Base-by-base conservation (phyloP, 2,888 invertebrate genomes). In the Autographa gamma region DNA sequence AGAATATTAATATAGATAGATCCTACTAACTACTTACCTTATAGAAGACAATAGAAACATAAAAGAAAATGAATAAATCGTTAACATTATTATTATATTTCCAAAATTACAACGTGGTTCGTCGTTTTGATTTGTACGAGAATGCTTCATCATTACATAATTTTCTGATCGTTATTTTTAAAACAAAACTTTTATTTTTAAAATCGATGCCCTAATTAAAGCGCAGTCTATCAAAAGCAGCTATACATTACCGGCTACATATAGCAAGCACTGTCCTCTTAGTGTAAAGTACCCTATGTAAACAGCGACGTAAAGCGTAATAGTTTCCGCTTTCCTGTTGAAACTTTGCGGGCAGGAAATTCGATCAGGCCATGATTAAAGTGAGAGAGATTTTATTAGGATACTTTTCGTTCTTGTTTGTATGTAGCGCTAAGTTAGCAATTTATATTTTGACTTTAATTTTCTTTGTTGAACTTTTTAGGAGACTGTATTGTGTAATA, bases 311-410 rank as follows among this genome's bases (percentile, higher is more conserved):
- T 84, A 83, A 82, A 82, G 83, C 81, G 80, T 86, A 88, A 88
- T 87, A 89, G 88, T 88, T 83, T 80, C 80, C 82, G 71, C 78
- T 81, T 67, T 72, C 78, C 80, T 71, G 80, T 84, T 77, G 80
- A 87, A 89, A 89, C 84, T 89, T 90, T 86, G 86, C 82, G 80
- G 84, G 76, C 81, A 86, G 90, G 90, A 91, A 91, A 91, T 91
- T 91, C 88, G 89, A 91, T 91, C 89, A 88, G 82, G 83, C 82
- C 83, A 85, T 88, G 88, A 91, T 91, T 90, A 90, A 89, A 89
- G 86, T 87, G 85, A 81, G 73, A 83, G 80, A 83, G 80, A 82
- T 84, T 80, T 82, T 78, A 81, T 84, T 80, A 63, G 60, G 76
- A 73, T 71, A 71, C 71, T 79, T 81, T 77, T 73, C 68, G 67